phyloP scores from a whole-genome alignment of 2,888 invertebrate genomes.

The Augiades crinisus region DNA sequence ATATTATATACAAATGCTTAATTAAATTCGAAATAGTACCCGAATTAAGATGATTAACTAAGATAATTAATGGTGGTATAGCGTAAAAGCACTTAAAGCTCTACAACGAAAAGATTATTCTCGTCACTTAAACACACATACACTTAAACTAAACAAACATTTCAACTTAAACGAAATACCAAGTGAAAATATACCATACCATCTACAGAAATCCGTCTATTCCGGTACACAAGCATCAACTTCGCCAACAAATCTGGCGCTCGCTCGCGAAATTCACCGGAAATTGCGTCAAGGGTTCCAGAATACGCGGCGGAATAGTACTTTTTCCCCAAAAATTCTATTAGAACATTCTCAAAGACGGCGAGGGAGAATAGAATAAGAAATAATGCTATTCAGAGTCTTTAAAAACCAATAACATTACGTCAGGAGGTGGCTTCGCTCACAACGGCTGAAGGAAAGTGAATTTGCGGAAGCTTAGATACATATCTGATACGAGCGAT shows the following conservation, averaged over 20 bases:
- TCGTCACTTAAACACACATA: too few species aligned
- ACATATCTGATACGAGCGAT: not conserved
- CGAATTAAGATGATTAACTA: too few species aligned
- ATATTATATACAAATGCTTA: too few species aligned
- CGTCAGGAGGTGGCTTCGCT: slow-evolving; percentile 32
- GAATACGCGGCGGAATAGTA: slow-evolving; percentile 9
- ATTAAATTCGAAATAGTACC: too few species aligned
- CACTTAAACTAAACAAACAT: not conserved
- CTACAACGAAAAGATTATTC: too few species aligned
- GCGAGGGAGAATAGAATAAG: slow-evolving; percentile 13
- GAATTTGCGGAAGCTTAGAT: slow-evolving; percentile 45
- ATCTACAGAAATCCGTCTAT: slow-evolving; percentile 7
- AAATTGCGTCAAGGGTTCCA: slow-evolving; percentile 22
- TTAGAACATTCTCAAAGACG: slow-evolving; percentile 18
- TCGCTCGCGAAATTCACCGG: slow-evolving; percentile 18
- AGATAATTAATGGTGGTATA: too few species aligned
- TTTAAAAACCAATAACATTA: slow-evolving; percentile 39
- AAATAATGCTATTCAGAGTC: slow-evolving; percentile 25
- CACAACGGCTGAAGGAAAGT: slow-evolving; percentile 52
- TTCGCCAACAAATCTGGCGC: slow-evolving; percentile 15
- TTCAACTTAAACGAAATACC: not conserved
- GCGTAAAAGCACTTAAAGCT: too few species aligned
- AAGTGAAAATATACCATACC: too few species aligned
- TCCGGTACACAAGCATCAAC: slow-evolving; percentile 14
- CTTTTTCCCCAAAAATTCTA: slow-evolving; percentile 16